These are phyloP conservation scores for Aphrophora alni DNA, from an alignment of 2,888 invertebrate genomes.

Conservation along the genomic window DNA sequence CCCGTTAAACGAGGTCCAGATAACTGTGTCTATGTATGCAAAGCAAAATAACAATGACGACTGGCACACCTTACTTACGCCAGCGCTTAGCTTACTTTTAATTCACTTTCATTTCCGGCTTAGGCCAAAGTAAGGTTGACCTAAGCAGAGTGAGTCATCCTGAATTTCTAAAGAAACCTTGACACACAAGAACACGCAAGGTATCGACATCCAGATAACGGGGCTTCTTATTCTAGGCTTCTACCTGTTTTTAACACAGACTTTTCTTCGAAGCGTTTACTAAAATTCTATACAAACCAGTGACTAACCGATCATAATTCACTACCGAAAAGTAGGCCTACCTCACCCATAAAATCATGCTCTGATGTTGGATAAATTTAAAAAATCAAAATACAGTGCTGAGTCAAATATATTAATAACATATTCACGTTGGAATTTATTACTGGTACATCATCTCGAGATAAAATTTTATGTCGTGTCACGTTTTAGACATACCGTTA, in stretches of 20 bases:
- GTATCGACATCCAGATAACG: too few relatives aligned
- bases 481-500: too few relatives aligned
- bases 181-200: neutral
- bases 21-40: neutral
- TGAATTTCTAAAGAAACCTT: constrained; percentile 9
- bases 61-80: too few relatives aligned
- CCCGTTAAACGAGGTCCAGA: neutral
- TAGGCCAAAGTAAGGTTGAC: neutral
- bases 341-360: too few relatives aligned
- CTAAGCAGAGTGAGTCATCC: neutral
- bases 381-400: too few relatives aligned
- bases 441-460: too few relatives aligned
- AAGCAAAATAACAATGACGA: neutral
- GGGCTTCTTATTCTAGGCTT: neutral
- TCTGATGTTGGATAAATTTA: too few relatives aligned
- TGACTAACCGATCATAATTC: too few relatives aligned
- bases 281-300: neutral
- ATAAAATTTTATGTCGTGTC: too few relatives aligned
- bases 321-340: too few relatives aligned
- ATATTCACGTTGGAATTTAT: too few relatives aligned
- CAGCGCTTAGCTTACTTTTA: neutral
- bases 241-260: neutral
- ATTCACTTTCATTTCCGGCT: neutral
- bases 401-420: too few relatives aligned
- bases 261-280: neutral